Conservation (phyloP, 2,797 vertebrate genomes). For the Darevskia nairensis region DNA sequence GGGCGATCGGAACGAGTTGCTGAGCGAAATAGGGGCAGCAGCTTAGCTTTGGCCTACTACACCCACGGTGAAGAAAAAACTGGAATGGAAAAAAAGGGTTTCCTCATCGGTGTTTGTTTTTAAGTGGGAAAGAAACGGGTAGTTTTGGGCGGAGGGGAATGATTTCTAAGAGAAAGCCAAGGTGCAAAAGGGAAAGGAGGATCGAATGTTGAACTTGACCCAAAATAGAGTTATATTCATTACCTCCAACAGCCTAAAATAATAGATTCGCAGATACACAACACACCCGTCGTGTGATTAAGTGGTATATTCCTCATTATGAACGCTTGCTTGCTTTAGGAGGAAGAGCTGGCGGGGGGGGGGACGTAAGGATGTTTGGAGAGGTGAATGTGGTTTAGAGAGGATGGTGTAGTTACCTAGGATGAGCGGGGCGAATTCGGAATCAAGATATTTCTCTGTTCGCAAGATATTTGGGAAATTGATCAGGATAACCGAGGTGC, state of each 20-base stretch:
- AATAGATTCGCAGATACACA: slow-evolving; percentile 21
- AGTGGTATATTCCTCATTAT: slow-evolving; percentile 4
- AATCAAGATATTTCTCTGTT: slow-evolving; percentile 14
- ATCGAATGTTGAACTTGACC: slow-evolving; percentile 11
- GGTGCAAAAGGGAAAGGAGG: neutral
- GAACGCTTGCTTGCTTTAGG: slow-evolving; percentile 48
- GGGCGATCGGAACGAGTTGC: slow-evolving; percentile 81
- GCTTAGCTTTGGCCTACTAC: slow-evolving; percentile 75
- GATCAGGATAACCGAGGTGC: neutral
- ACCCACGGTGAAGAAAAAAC: slow-evolving; percentile 77
- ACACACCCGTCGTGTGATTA: neutral
- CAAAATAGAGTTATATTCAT: slow-evolving; percentile 27
- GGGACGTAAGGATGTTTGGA: neutral
- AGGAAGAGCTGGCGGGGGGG: slow-evolving; percentile 54
- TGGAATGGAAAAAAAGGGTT: no score
- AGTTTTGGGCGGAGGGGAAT: slow-evolving; percentile 1
- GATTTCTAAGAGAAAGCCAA: slow-evolving; percentile 42
- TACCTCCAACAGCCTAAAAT: slow-evolving; percentile 41
- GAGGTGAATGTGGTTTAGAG: slow-evolving; percentile 22
- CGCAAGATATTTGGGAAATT: slow-evolving; percentile 43
- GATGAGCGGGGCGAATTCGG: slow-evolving; percentile 32
- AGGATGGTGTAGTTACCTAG: slow-evolving; percentile 42
- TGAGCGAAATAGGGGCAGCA: slow-evolving; percentile 61
- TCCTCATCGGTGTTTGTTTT: neutral
- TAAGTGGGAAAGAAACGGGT: neutral